Evolutionary conservation across 1,140 invertebrate genomes (phyloP), one percentile per base, ranked within the genome.

Genomic region (Caenorhabditis remanei): DNA sequence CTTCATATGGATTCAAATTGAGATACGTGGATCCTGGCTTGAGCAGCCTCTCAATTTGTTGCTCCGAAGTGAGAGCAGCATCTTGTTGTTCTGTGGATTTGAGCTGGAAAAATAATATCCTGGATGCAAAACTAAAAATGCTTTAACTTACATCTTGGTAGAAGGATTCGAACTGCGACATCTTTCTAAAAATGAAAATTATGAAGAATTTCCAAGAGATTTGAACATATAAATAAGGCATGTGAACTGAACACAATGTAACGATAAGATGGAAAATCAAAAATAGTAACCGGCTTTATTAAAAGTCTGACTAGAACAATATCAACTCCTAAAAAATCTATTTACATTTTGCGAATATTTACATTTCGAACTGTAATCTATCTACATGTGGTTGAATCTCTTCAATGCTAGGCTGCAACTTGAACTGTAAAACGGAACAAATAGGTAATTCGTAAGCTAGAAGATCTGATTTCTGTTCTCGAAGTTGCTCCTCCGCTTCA

Each of bases 11-110:
- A 94, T 98, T 98, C 88, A 98, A 94, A 94, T 98, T 98, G 93
- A 97, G 96, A 94, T 98, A 99, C 11, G 97, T 97, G 1, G 97
- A 97, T 24, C 97, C 97, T 84, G 97, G 96, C 89, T 96, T 94
- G 41, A 98, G 94, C 87, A 99, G 94, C 91, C 97, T 94, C 61
- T 97, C 96, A 90, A 99, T 97, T 94, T 99, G 97, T 94, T 98
- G 96, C 93, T 96, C 96, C 24, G 97, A 95, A 56, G 97, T 98
- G 89, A 98, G 94, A 84, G 96, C 95, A 1, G 96, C 95, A 93
- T 97, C 96, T 87, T 96, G 94, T 93, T 97, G 96, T 93, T 98
- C 97, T 82, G 98, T 98, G 94, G 96, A 95, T 94, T 98, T 98
- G 4, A 98, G 90, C 87, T 87, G 85, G 16, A 86, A 71, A 65